These are phyloP conservation scores for Mallotus villosus DNA, from an alignment of 2,797 vertebrate species.

Conservation along the genomic window DNA sequence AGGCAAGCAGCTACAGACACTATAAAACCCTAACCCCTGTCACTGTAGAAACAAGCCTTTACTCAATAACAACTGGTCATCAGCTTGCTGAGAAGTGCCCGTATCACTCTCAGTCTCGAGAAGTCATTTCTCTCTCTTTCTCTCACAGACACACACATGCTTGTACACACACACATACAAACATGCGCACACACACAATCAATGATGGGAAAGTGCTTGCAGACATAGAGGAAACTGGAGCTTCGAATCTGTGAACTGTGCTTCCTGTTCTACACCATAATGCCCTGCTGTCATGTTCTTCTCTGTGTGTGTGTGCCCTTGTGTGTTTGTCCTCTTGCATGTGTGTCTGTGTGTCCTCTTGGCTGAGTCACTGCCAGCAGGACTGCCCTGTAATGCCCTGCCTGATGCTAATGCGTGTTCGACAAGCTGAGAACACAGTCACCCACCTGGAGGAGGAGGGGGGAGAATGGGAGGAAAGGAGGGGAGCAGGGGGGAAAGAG, in stretches of 20 bases:
- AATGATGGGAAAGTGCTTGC: no score
- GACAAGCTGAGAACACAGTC: constrained; percentile 11
- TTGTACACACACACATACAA: not conserved
- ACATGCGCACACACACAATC: not conserved
- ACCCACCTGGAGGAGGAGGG: not conserved
- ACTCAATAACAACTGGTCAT: no score
- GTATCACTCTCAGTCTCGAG: no score
- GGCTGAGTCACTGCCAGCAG: not conserved
- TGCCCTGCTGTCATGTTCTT: not conserved
- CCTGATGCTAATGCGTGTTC: constrained; percentile 3
- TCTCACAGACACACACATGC: not conserved
- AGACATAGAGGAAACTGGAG: not conserved
- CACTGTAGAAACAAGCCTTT: no score
- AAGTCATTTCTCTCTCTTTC: not conserved
- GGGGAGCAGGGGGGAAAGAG: not conserved
- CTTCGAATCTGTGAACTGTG: not conserved
- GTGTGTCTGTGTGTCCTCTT: not conserved
- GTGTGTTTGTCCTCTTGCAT: no score
- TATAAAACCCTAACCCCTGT: no score
- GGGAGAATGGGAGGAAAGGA: not conserved
- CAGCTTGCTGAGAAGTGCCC: no score
- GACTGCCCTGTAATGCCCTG: not conserved
- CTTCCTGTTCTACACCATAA: not conserved
- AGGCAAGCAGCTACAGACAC: no score
- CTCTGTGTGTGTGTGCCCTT: no score